Base-by-base conservation (phyloP, 2,797 vertebrate species). In the Acipenser ruthenus region DNA sequence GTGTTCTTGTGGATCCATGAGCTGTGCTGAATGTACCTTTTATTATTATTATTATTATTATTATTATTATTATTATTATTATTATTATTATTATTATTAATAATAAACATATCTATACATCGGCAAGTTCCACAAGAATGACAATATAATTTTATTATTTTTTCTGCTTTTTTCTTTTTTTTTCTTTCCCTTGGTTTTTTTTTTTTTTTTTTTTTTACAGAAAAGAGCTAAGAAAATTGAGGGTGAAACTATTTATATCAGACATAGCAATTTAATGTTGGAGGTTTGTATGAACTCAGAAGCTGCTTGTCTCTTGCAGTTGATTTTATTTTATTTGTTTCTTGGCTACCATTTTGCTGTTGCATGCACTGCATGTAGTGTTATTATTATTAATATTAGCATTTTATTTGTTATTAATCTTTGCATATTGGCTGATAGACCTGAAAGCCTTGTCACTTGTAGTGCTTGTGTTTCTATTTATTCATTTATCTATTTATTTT, bases 181-280 rank as follows among this genome's bases (percentile, higher is more conserved):
- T 86, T 79, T 62, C 10, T 47, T 51, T 71, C 60, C 12, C 73
- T 79, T 62, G 18, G 47, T 55, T 66, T 74, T 10, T 66, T 62
- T 67, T 70, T 70, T 68, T 7, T 75, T 84, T 18, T 83, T 77
- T 84, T 76, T 75, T 90, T 92, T 86, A 92, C 96, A 99, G 96
- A 99, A 98, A 88, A 95, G 93, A 91, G 89, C 94, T 89, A 97
- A 96, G 91, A 98, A 93, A 91, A 91, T 95, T 90, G 94, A 98
- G 93, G 97, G 95, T 86, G 97, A 98, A 96, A 98, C 93, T 86
- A 94, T 99, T 94, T 99, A 99, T 95, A 96, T 98, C 94, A 98
- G 95, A 84, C 97, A 99, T 95, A 99, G 96, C 93, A 98, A 98
- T 95, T 96, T 99, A 94, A 99, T 99, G 97, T 93, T 99, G 94